A percentile compares a stretch with the other conserved stretches of the same genome.
These are phyloP conservation scores for Peromyscus aztecus DNA, from an alignment of 2,797 vertebrate species.

Conservation along the genomic window DNA sequence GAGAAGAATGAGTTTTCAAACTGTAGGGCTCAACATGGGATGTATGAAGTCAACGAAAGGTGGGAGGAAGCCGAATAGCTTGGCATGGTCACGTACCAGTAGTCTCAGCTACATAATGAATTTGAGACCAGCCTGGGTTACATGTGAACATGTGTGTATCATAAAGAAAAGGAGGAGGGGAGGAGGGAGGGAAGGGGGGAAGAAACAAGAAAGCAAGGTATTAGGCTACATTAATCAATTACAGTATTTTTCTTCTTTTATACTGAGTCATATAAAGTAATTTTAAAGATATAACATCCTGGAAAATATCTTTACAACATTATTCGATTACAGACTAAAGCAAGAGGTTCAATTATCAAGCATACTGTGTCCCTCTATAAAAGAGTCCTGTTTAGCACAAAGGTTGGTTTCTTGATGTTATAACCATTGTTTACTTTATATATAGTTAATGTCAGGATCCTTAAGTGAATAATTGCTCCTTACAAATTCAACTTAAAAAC, in stretches of 20 bases:
- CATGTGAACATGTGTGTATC: too few relatives aligned
- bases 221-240: not conserved
- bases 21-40: not conserved
- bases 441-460: not conserved
- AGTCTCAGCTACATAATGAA: not conserved
- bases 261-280: slow-evolving; percentile 8
- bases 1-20: slow-evolving; percentile 55
- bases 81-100: too few relatives aligned
- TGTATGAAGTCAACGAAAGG: not conserved
- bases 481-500: slow-evolving; percentile 35
- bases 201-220: not conserved
- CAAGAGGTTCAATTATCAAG: slow-evolving; percentile 49
- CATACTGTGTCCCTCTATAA: slow-evolving; percentile 23
- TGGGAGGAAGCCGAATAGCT: not conserved
- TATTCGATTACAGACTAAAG: slow-evolving; percentile 40
- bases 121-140: not conserved
- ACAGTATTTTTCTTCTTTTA: not conserved
- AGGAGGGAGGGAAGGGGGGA: too few relatives aligned
- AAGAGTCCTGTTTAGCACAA: slow-evolving; percentile 36
- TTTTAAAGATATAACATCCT: not conserved
- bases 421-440: slow-evolving; percentile 33
- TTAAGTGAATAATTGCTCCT: not conserved
- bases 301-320: slow-evolving; percentile 44
- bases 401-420: not conserved
- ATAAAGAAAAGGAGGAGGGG: not conserved